Percentiles rank a stretch among this genome's conserved stretches.
Evolutionary conservation across 2,797 vertebrate species (phyloP).

Genomic region (Gymnothorax reevesii): DNA sequence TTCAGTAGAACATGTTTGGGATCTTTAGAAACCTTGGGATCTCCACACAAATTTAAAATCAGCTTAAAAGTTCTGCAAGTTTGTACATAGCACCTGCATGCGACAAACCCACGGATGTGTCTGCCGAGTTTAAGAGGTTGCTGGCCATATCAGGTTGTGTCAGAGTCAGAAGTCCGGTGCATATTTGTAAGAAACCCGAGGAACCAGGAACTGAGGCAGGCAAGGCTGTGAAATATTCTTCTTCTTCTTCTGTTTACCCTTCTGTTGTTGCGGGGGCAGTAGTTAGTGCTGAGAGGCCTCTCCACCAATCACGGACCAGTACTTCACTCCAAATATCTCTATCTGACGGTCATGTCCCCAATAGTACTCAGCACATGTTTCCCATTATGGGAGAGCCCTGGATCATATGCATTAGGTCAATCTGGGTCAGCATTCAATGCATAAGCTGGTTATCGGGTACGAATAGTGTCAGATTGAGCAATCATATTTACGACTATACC

Average conservation of each 20-base stretch:
- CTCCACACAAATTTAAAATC: background rate
- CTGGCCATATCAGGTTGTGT: background rate
- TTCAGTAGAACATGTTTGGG: too few species aligned
- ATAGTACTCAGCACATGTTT: too few species aligned
- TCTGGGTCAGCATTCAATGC: background rate
- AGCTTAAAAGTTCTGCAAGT: too few species aligned
- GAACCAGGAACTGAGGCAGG: background rate
- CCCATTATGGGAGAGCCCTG: background rate
- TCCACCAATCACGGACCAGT: background rate
- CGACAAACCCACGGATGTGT: too few species aligned
- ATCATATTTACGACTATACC: background rate
- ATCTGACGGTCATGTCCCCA: background rate
- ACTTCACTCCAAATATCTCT: background rate
- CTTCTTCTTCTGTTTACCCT: background rate
- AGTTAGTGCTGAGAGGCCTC: background rate
- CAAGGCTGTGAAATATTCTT: background rate
- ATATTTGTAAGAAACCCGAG: background rate
- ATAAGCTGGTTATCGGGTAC: background rate
- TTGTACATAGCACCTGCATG: too few species aligned
- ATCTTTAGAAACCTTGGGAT: background rate
- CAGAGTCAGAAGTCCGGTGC: background rate
- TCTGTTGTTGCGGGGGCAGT: background rate
- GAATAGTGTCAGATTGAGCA: background rate
- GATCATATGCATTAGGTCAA: background rate
- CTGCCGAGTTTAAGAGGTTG: too few species aligned